phyloP scores from a whole-genome alignment of 2,113 vertebrate genomes.

The Bagarius yarrelli region DNA sequence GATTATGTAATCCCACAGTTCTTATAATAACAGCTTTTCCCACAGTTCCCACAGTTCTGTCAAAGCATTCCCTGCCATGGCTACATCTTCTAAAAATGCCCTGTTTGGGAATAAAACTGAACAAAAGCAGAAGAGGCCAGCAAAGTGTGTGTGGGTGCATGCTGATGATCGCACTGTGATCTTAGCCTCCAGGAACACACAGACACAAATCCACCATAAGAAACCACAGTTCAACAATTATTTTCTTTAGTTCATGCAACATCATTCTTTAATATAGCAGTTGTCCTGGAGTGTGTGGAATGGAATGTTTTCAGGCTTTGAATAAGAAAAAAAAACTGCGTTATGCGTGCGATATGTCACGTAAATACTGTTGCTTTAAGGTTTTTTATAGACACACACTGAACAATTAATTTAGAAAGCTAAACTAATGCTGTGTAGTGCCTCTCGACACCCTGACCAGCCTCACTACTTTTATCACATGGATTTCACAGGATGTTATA shows the following conservation, averaged over 20 bases:
- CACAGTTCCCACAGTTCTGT: conserved; percentile 34
- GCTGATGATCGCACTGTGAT: conserved; percentile 1
- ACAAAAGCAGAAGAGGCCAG: conserved; percentile 40
- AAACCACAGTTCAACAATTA: background rate
- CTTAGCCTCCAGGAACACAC: background rate
- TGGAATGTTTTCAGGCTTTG: background rate
- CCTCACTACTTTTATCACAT: background rate
- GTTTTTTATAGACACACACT: background rate
- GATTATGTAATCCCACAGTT: background rate
- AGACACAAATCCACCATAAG: background rate
- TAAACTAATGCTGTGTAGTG: background rate
- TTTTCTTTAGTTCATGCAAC: background rate
- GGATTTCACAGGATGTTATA: background rate
- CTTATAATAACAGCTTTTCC: background rate
- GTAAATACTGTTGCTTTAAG: background rate
- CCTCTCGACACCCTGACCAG: background rate
- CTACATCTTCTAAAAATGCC: conserved; percentile 30
- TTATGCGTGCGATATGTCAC: background rate
- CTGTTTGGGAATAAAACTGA: conserved; percentile 33
- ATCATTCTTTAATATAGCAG: background rate
- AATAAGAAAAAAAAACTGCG: background rate
- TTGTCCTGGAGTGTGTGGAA: background rate
- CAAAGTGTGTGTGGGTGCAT: conserved; percentile 18
- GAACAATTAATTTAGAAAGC: background rate
- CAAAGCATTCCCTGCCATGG: conserved; percentile 34